Percentiles rank a stretch among this genome's conserved stretches.
These are phyloP conservation scores for Stenodera caucasica DNA, from an alignment of 2,888 invertebrate species.

Conservation along the genomic window DNA sequence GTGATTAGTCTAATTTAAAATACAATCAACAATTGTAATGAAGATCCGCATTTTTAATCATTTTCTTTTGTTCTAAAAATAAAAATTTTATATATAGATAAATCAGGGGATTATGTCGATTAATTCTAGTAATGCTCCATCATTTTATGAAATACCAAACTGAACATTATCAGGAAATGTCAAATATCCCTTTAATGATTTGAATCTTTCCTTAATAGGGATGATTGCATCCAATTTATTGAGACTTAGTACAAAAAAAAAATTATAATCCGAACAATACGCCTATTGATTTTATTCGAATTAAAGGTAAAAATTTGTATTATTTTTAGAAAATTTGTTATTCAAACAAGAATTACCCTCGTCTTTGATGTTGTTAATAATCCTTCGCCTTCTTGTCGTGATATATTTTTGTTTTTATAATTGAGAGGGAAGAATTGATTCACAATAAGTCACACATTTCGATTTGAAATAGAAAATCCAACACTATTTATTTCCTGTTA, in stretches of 20 bases:
- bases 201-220: background rate
- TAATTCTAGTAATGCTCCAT: background rate
- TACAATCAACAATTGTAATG: background rate
- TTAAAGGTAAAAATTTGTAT: too few species aligned
- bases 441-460: background rate
- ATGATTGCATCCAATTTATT: background rate
- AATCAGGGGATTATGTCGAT: background rate
- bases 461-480: background rate
- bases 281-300: too few species aligned
- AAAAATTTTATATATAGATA: background rate
- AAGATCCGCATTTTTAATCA: background rate
- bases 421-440: background rate
- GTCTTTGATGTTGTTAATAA: too few species aligned
- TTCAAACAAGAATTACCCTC: too few species aligned
- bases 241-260: too few species aligned
- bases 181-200: background rate
- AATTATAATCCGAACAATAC: too few species aligned
- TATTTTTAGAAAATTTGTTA: too few species aligned
- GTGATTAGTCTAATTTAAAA: background rate
- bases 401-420: too few species aligned
- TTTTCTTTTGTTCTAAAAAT: background rate
- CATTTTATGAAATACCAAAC: background rate
- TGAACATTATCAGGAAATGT: constrained; percentile 1
- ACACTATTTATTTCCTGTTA: background rate
- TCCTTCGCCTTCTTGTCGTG: too few species aligned